phyloP scores from a whole-genome alignment of 2,888 invertebrate genomes.

The Periphyllus acericola region DNA sequence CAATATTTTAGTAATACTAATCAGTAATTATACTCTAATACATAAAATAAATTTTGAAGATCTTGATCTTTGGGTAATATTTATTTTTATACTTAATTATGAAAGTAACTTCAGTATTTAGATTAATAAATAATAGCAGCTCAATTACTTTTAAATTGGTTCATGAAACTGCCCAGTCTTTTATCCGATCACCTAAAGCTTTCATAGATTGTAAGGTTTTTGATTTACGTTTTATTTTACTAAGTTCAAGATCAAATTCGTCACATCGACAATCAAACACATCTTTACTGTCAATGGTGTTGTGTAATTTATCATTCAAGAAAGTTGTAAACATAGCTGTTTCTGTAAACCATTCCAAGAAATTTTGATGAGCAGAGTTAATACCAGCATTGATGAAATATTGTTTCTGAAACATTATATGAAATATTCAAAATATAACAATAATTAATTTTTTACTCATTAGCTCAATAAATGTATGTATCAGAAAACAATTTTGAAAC shows the following conservation, averaged over 20 bases:
- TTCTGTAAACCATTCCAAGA: conserved; percentile 87
- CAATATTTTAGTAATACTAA: conserved; percentile 50
- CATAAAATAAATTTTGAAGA: conserved; percentile 36
- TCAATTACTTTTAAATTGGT: not conserved
- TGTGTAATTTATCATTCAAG: conserved; percentile 70
- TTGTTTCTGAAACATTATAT: conserved; percentile 74
- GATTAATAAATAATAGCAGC: not conserved
- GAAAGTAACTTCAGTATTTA: not conserved
- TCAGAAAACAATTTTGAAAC: not conserved
- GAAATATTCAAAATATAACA: not conserved
- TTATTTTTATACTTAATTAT: conserved; percentile 14
- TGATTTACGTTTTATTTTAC: conserved; percentile 64
- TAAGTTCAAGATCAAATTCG: conserved; percentile 66
- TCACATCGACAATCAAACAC: conserved; percentile 67
- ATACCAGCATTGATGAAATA: conserved; percentile 75
- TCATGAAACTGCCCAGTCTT: conserved; percentile 66
- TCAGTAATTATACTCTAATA: conserved; percentile 3
- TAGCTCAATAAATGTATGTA: too few species aligned
- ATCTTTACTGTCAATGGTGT: conserved; percentile 64
- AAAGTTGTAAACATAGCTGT: conserved; percentile 87
- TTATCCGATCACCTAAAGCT: conserved; percentile 66
- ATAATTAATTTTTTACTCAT: not conserved
- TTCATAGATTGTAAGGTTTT: conserved; percentile 66
- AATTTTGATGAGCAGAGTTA: conserved; percentile 76
- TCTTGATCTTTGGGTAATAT: conserved; percentile 41